phyloP scores from a whole-genome alignment of 1,140 invertebrate species.

The Ladona fulva region DNA sequence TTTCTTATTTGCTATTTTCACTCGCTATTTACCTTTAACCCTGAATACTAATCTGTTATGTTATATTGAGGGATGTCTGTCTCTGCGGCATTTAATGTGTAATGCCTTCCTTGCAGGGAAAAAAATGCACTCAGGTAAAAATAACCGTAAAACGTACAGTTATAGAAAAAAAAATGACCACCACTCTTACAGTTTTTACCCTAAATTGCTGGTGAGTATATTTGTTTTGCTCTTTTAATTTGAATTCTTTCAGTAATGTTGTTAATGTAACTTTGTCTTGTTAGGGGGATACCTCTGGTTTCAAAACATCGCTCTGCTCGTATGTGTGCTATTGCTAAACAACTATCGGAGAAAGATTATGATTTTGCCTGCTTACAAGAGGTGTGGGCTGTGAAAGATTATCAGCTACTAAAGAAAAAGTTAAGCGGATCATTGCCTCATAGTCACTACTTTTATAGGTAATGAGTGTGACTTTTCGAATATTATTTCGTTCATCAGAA shows the following conservation, averaged over 20 bases:
- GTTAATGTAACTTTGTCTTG: constrained; percentile 24
- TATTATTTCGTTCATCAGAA: not conserved
- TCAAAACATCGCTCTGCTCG: constrained; percentile 65
- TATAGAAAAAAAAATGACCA: not conserved
- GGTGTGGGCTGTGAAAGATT: constrained; percentile 77
- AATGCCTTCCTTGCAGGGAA: too few species aligned
- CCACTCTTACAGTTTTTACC: constrained; percentile 32
- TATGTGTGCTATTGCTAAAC: constrained; percentile 70
- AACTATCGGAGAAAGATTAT: constrained; percentile 56
- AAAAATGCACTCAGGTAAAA: too few species aligned
- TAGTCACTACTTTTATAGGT: constrained; percentile 91
- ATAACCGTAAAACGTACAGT: too few species aligned
- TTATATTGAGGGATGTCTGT: too few species aligned
- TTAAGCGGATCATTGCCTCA: constrained; percentile 57
- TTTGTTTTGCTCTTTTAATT: constrained; percentile 11
- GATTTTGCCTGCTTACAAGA: constrained; percentile 90
- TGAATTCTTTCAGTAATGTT: too few species aligned
- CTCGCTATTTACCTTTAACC: too few species aligned
- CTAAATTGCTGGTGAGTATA: constrained; percentile 51
- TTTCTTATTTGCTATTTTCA: too few species aligned
- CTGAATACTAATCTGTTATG: too few species aligned
- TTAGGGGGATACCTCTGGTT: constrained; percentile 73
- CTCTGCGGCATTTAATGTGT: too few species aligned
- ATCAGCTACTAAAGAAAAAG: constrained; percentile 54
- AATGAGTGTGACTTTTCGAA: constrained; percentile 22